A percentile compares a stretch with the other conserved stretches of the same genome.
Evolutionary conservation across 1,140 invertebrate species (phyloP).

Genomic region (Dreissena polymorpha): DNA sequence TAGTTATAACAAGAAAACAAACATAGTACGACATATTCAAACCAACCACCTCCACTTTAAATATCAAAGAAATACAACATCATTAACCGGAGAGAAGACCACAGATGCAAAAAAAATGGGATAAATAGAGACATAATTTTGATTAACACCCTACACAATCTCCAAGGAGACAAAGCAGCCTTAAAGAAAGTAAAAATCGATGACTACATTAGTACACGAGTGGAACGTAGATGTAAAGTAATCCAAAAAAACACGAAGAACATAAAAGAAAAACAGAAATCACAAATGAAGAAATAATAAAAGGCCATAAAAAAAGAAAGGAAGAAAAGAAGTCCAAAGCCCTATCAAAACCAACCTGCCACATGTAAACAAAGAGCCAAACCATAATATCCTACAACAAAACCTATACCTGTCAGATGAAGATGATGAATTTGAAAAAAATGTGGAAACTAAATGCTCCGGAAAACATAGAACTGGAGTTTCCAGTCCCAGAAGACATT

Average conservation of each 20-base stretch:
- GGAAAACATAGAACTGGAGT: neutral
- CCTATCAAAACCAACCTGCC: neutral
- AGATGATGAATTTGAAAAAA: neutral
- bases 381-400: neutral
- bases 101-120: neutral
- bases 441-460: neutral
- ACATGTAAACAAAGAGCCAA: neutral
- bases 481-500: neutral
- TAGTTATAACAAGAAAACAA: neutral
- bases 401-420: conserved; percentile 1
- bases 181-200: neutral
- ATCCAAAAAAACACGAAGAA: neutral
- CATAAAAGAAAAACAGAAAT: neutral
- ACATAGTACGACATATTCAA: neutral
- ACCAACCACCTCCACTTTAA: neutral
- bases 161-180: neutral
- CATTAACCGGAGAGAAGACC: neutral
- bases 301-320: no score
- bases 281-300: neutral
- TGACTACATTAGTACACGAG: neutral
- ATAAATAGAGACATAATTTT: neutral
- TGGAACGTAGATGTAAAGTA: neutral
- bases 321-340: no score
- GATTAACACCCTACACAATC: neutral
- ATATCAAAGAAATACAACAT: neutral